Evolutionary conservation across 2,888 invertebrate species (phyloP).

Genomic region (Andrena hattorfiana): DNA sequence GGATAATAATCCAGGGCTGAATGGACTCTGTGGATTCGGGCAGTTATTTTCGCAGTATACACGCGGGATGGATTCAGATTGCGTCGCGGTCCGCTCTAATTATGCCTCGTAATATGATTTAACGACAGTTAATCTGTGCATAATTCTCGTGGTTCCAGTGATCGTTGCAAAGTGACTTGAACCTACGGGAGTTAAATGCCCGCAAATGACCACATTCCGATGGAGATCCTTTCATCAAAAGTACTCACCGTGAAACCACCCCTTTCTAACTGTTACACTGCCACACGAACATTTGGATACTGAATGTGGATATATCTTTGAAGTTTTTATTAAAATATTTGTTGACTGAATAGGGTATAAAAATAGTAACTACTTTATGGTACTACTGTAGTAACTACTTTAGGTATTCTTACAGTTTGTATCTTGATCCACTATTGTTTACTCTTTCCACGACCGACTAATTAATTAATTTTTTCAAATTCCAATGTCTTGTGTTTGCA

Average conservation of each 20-base stretch:
- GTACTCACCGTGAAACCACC: too few species aligned
- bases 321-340: too few species aligned
- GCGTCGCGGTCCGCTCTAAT: constrained; percentile 57
- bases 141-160: constrained; percentile 41
- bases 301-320: background rate
- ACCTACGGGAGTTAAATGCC: background rate
- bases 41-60: constrained; percentile 65
- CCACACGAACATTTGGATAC: background rate
- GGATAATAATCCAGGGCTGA: constrained; percentile 64
- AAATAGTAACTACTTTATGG: too few species aligned
- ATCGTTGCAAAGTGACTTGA: constrained; percentile 32
- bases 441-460: too few species aligned
- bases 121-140: constrained; percentile 62
- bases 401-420: too few species aligned
- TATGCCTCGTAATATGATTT: constrained; percentile 62
- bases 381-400: too few species aligned
- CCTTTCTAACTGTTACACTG: background rate
- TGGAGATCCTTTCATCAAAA: background rate
- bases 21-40: constrained; percentile 62
- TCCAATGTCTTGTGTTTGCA: too few species aligned
- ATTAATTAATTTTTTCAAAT: too few species aligned
- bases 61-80: constrained; percentile 63
- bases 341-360: too few species aligned
- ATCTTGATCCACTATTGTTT: too few species aligned
- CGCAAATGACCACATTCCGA: constrained; percentile 1